Evolutionary conservation across 2,888 invertebrate genomes (phyloP).

Genomic region (Euplexia lucipara): DNA sequence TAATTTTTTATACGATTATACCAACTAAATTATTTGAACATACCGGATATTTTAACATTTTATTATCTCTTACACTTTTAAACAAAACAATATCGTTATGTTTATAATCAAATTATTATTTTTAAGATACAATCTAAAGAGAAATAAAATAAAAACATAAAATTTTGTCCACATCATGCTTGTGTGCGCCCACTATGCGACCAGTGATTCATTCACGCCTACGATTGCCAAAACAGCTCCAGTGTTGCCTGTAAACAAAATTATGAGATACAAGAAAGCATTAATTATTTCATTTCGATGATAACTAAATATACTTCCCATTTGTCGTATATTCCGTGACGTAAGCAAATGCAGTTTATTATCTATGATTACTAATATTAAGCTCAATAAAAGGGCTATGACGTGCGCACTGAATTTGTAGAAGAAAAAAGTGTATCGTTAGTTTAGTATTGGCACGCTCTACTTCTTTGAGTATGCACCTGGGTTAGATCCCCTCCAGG

Average conservation of each 20-base stretch:
- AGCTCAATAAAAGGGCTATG: neutral
- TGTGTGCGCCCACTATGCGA: constrained; percentile 40
- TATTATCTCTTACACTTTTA: constrained; percentile 20
- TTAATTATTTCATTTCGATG: constrained; percentile 60
- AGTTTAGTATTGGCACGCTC: no score
- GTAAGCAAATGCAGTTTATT: neutral
- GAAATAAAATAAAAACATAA: constrained; percentile 1
- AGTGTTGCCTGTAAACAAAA: constrained; percentile 62
- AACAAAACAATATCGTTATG: constrained; percentile 17
- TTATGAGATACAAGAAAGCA: constrained; percentile 62
- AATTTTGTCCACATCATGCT: constrained; percentile 38
- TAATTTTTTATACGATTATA: neutral
- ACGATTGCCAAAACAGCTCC: constrained; percentile 66
- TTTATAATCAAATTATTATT: constrained; percentile 1
- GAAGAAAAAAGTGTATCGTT: neutral
- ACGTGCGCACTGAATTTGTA: neutral
- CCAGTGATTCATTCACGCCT: constrained; percentile 67
- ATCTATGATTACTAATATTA: neutral
- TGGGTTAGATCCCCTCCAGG: no score
- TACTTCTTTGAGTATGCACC: no score
- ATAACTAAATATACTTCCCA: constrained; percentile 64
- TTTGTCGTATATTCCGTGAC: constrained; percentile 53
- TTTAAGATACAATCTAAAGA: constrained; percentile 2
- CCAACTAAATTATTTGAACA: neutral
- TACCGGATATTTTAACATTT: constrained; percentile 3